Evolutionary conservation across 2,888 invertebrate species (phyloP).

Genomic region (Idaea biselata): DNA sequence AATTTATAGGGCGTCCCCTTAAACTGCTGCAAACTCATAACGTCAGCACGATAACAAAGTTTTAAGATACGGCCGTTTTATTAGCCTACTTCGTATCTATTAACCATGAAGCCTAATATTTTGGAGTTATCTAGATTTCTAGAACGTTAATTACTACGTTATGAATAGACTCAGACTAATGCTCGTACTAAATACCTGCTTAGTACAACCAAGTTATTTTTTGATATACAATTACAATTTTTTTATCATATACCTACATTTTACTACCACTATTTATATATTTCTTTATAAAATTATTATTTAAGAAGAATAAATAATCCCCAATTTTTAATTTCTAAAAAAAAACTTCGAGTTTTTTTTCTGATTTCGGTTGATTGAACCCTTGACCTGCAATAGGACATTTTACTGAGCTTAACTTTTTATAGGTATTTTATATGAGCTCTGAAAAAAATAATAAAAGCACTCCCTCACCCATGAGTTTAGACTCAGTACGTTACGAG

Average conservation of each 20-base stretch:
- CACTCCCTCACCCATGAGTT: slow-evolving; percentile 3
- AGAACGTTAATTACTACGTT: neutral
- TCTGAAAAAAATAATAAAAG: slow-evolving; percentile 3
- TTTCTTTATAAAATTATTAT: too few relatives aligned
- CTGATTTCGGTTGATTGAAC: too few relatives aligned
- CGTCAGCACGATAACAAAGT: slow-evolving; percentile 1
- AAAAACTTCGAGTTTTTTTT: too few relatives aligned
- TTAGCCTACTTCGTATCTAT: neutral
- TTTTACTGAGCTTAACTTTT: neutral
- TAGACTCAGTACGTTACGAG: neutral
- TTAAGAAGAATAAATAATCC: too few relatives aligned
- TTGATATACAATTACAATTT: too few relatives aligned
- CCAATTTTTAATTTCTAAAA: too few relatives aligned
- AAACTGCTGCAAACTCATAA: neutral
- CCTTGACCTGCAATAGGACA: neutral
- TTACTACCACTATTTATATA: too few relatives aligned
- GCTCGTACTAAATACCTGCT: neutral
- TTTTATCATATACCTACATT: too few relatives aligned
- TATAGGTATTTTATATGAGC: neutral
- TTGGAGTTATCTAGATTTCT: neutral
- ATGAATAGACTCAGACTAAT: neutral
- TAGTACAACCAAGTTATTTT: too few relatives aligned
- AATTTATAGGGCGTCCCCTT: neutral
- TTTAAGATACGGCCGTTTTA: neutral
- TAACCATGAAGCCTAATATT: neutral